Evolutionary conservation across 2,797 vertebrate genomes (phyloP).

Genomic region (Manis pentadactyla): DNA sequence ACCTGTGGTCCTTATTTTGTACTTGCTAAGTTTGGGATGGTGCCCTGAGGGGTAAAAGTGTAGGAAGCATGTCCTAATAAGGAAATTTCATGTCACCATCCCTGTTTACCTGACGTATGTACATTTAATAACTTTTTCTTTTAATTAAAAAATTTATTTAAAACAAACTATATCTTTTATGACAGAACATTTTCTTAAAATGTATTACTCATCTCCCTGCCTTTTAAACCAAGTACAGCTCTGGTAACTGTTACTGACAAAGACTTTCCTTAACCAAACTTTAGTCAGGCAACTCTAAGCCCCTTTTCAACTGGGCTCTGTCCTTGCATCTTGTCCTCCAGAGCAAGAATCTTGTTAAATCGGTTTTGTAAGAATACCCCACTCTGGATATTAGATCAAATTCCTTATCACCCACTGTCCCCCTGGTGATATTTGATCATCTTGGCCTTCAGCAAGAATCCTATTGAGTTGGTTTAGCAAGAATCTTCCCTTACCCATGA

Average conservation of each 20-base stretch:
- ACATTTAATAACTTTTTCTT: background rate
- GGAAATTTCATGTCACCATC: too few relatives aligned
- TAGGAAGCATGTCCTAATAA: background rate
- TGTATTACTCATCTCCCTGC: background rate
- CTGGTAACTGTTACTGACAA: background rate
- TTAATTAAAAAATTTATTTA: background rate
- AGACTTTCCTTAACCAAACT: background rate
- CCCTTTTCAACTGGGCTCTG: too few relatives aligned
- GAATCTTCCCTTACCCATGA: background rate
- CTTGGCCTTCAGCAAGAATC: background rate
- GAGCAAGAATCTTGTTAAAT: background rate
- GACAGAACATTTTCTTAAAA: background rate
- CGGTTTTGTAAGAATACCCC: rapidly evolving
- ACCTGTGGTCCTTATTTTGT: background rate
- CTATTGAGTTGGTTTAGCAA: background rate
- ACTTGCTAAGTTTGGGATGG: background rate
- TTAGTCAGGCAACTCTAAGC: background rate
- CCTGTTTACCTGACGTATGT: rapidly evolving
- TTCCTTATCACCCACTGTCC: background rate
- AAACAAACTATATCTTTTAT: background rate
- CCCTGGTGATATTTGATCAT: background rate
- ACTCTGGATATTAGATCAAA: background rate
- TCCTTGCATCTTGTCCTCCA: background rate
- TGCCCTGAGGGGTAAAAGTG: too few relatives aligned
- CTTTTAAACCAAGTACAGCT: background rate